These are phyloP conservation scores for Pangasianodon gigas DNA, from an alignment of 2,113 vertebrate genomes.

Conservation along the genomic window DNA sequence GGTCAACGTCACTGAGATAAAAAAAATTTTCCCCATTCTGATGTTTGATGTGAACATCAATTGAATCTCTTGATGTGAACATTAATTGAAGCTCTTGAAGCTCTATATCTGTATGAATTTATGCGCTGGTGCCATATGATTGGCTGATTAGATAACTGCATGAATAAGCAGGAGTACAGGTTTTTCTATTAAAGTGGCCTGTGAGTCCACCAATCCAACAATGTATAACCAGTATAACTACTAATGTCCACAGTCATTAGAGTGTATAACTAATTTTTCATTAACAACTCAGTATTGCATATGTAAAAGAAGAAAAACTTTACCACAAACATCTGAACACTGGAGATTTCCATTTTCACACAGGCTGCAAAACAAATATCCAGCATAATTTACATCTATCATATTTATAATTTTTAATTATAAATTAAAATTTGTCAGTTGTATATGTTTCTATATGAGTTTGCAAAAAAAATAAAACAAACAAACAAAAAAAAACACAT, in stretches of 20 bases:
- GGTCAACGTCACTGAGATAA: not conserved
- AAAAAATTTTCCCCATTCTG: not conserved
- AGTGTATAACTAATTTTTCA: not conserved
- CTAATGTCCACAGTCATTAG: not conserved
- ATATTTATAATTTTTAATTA: not conserved
- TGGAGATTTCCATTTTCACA: constrained; percentile 67
- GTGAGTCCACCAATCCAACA: not conserved
- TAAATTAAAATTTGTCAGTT: not conserved
- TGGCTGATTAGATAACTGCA: not conserved
- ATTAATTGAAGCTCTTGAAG: not conserved
- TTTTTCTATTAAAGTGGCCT: no score
- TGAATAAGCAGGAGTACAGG: not conserved
- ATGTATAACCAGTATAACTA: not conserved
- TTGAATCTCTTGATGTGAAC: not conserved
- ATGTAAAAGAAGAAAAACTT: constrained; percentile 13
- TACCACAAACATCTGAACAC: constrained; percentile 66
- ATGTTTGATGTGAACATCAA: not conserved
- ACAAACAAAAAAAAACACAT: not conserved
- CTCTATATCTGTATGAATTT: no score
- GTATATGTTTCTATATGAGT: not conserved
- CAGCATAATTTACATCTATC: not conserved
- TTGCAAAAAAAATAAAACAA: not conserved
- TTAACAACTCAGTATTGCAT: not conserved
- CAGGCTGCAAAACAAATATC: constrained; percentile 54
- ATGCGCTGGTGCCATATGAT: not conserved